phyloP scores from a whole-genome alignment of 2,797 vertebrate genomes.

The Falco naumanni region DNA sequence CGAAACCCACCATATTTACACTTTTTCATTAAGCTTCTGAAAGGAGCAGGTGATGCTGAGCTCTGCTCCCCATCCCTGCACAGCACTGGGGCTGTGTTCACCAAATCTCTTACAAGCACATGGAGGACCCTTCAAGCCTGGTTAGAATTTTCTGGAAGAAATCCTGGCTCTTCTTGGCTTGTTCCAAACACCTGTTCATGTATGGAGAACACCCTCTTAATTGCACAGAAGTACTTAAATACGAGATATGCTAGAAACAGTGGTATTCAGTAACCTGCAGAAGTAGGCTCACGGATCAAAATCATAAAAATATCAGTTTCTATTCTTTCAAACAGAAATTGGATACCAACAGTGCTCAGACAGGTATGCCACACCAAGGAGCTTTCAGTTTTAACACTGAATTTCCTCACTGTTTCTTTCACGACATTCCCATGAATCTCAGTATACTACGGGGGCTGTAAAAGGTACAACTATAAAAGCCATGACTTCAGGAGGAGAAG shows the following conservation, averaged over 20 bases:
- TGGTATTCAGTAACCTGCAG: background rate
- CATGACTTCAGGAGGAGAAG: background rate
- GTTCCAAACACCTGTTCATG: background rate
- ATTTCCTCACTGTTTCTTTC: background rate
- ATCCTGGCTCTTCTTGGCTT: background rate
- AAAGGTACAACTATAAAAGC: background rate
- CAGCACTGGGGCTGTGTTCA: background rate
- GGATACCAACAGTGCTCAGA: background rate
- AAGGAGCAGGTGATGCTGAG: background rate
- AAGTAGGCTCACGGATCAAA: background rate
- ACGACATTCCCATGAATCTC: background rate
- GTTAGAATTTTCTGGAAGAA: background rate
- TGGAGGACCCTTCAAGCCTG: background rate
- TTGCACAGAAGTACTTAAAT: background rate
- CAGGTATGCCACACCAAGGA: background rate
- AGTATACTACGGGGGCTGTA: background rate
- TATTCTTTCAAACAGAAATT: background rate
- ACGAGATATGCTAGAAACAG: background rate
- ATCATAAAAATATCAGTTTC: background rate
- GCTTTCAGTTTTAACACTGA: background rate
- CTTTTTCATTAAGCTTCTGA: background rate
- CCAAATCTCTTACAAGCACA: accelerated
- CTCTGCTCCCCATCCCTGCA: background rate
- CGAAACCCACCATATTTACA: background rate
- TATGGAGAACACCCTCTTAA: background rate